Conservation (phyloP, 2,888 invertebrate species). For the Thereva unica region DNA sequence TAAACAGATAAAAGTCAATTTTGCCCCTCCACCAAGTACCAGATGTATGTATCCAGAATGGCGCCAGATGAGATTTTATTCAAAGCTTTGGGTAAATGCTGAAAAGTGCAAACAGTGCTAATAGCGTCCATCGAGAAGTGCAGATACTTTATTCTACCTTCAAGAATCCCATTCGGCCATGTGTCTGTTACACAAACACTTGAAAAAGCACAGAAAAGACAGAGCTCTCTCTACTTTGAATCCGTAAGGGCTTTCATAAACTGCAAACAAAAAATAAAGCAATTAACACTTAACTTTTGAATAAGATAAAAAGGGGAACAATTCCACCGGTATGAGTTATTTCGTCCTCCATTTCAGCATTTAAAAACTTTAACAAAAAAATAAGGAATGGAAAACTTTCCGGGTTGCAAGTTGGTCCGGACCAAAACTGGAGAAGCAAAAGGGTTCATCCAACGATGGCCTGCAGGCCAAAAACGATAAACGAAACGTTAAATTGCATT, state of each 20-base stretch:
- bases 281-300: slow-evolving; percentile 33
- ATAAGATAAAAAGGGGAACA: slow-evolving; percentile 28
- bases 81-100: slow-evolving; percentile 5
- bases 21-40: slow-evolving; percentile 19
- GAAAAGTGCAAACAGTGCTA: slow-evolving; percentile 20
- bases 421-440: background rate
- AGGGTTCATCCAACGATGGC: background rate
- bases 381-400: background rate
- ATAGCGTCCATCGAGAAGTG: slow-evolving; percentile 21
- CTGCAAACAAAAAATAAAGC: slow-evolving; percentile 33
- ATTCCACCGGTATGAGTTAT: too few species aligned
- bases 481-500: slow-evolving; percentile 42
- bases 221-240: slow-evolving; percentile 18
- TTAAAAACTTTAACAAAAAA: slow-evolving; percentile 4
- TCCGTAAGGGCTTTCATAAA: slow-evolving; percentile 28
- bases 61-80: slow-evolving; percentile 32
- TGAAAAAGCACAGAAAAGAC: slow-evolving; percentile 27
- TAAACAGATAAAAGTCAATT: slow-evolving; percentile 31
- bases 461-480: slow-evolving; percentile 21
- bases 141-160: background rate
- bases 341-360: too few species aligned
- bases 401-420: background rate
- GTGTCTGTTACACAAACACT: slow-evolving; percentile 26
- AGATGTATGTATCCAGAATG: slow-evolving; percentile 13
- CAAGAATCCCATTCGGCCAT: background rate